These are phyloP conservation scores for Trichoplusia ni DNA, from an alignment of 1,140 invertebrate species.

Conservation along the genomic window DNA sequence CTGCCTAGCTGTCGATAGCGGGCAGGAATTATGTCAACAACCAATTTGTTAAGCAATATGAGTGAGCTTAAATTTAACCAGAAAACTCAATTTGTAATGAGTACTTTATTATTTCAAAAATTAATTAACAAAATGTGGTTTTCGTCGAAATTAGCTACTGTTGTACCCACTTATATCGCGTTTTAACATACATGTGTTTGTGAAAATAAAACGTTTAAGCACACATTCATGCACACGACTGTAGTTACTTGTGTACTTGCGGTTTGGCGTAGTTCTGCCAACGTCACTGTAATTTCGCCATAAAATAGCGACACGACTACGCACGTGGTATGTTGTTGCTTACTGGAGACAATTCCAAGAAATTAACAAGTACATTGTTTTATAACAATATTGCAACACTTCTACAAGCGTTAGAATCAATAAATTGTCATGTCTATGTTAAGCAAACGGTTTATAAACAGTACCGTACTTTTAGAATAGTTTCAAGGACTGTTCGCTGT, in stretches of 20 bases:
- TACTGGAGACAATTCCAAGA: slow-evolving; percentile 43
- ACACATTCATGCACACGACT: not conserved
- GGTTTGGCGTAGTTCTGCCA: not conserved
- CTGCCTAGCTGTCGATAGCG: too few relatives aligned
- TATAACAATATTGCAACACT: slow-evolving; percentile 1
- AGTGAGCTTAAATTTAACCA: too few relatives aligned
- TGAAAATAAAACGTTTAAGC: not conserved
- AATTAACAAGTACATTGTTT: slow-evolving; percentile 31
- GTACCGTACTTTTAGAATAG: not conserved
- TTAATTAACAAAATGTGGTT: too few relatives aligned
- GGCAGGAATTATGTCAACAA: too few relatives aligned
- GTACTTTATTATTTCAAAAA: too few relatives aligned
- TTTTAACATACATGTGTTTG: too few relatives aligned
- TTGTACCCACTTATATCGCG: too few relatives aligned
- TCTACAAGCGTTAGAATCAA: not conserved
- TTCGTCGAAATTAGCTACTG: too few relatives aligned
- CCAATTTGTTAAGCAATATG: too few relatives aligned
- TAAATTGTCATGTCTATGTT: slow-evolving; percentile 5
- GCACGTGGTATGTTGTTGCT: slow-evolving; percentile 35
- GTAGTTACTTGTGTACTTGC: not conserved
- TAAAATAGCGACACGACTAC: slow-evolving; percentile 37
- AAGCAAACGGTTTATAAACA: slow-evolving; percentile 1
- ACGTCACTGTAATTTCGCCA: slow-evolving; percentile 45
- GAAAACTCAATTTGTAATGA: too few relatives aligned
- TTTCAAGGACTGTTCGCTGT: too few relatives aligned